Evolutionary conservation across 2,113 vertebrate genomes (phyloP).

Genomic region (Spheniscus mendiculus): DNA sequence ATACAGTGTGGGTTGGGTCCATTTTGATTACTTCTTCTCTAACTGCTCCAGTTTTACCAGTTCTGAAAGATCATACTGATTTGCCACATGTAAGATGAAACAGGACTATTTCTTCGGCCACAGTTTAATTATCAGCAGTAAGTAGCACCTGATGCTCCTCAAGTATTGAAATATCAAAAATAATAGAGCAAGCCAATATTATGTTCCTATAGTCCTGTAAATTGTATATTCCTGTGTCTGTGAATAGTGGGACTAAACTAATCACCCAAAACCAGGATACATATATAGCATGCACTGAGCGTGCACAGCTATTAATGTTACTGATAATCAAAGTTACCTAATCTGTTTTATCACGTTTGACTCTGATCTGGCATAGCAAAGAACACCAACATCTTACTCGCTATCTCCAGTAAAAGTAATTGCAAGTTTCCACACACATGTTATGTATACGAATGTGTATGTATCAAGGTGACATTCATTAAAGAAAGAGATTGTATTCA

Average conservation of each 20-base stretch:
- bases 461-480: background rate
- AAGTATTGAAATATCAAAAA: background rate
- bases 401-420: background rate
- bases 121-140: background rate
- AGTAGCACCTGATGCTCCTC: background rate
- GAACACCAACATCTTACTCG: background rate
- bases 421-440: background rate
- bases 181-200: background rate
- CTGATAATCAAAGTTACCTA: background rate
- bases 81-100: background rate
- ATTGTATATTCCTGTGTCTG: background rate
- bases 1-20: background rate
- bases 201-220: background rate
- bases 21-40: background rate
- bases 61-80: background rate
- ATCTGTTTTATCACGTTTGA: background rate
- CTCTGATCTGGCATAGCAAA: background rate
- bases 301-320: background rate
- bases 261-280: background rate
- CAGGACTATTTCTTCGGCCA: background rate
- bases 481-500: too few species aligned
- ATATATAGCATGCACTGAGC: background rate
- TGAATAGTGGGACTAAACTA: background rate
- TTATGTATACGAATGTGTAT: fast-evolving
- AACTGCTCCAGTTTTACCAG: background rate